A percentile compares a stretch with the other conserved stretches of the same genome.
Conservation (phyloP, 2,888 invertebrate genomes). For the Tetragnatha montana region DNA sequence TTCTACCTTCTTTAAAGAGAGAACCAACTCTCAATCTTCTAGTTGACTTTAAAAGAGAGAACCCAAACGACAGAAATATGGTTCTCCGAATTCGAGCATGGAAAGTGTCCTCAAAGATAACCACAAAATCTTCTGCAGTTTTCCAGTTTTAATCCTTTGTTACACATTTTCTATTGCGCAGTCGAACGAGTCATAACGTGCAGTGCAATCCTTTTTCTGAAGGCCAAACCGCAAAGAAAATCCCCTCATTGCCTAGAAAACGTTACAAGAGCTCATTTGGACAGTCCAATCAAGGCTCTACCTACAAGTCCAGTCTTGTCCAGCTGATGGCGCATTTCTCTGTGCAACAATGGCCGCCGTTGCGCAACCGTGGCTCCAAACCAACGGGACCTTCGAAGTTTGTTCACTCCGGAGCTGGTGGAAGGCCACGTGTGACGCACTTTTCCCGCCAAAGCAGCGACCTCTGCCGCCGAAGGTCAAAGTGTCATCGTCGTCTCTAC, state of each 20-base stretch:
- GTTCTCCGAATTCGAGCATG: too few relatives aligned
- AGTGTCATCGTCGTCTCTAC: constrained; percentile 32
- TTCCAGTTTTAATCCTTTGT: too few relatives aligned
- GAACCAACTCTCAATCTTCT: too few relatives aligned
- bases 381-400: constrained; percentile 46
- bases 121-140: too few relatives aligned
- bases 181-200: too few relatives aligned
- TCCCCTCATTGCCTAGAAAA: too few relatives aligned
- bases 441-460: constrained; percentile 53
- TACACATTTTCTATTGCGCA: too few relatives aligned
- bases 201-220: too few relatives aligned
- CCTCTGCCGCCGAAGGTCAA: constrained; percentile 41
- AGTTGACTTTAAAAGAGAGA: too few relatives aligned
- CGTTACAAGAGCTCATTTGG: not conserved
- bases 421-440: constrained; percentile 53
- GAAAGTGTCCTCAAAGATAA: too few relatives aligned
- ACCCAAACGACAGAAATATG: too few relatives aligned
- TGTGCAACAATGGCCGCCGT: not conserved
- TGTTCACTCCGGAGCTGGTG: constrained; percentile 23
- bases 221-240: not conserved
- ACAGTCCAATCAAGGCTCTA: not conserved
- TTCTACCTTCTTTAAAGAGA: too few relatives aligned
- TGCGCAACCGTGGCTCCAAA: constrained; percentile 15
- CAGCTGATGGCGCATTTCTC: not conserved
- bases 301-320: not conserved